These are phyloP conservation scores for Drosophila seclusa DNA, from an alignment of 2,888 invertebrate species.

Conservation along the genomic window DNA sequence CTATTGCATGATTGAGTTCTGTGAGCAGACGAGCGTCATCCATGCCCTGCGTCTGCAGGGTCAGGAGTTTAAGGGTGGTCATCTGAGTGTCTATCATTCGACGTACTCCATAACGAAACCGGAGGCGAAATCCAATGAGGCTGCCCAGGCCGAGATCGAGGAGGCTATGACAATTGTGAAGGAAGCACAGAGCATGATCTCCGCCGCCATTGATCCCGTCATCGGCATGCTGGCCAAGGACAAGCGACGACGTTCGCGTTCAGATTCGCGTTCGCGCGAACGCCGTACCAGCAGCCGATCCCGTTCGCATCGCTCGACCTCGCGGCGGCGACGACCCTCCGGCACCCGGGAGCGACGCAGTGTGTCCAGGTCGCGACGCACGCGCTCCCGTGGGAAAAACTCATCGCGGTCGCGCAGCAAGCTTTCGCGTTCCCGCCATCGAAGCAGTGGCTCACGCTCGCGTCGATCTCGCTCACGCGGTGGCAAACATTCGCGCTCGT, in stretches of 20 bases:
- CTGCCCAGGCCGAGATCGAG: constrained; percentile 97
- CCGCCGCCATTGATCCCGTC: constrained; percentile 96
- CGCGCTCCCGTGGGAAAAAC: constrained; percentile 85
- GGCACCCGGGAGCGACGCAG: constrained; percentile 85
- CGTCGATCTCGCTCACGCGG: constrained; percentile 84
- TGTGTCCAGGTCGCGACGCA: constrained; percentile 88
- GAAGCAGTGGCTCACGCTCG: constrained; percentile 83
- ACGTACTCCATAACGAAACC: constrained; percentile 96
- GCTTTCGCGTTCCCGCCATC: constrained; percentile 86
- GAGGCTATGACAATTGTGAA: constrained; percentile 98
- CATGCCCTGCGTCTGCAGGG: constrained; percentile 95
- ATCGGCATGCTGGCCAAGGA: constrained; percentile 95
- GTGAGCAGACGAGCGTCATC: constrained; percentile 95
- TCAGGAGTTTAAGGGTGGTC: constrained; percentile 89
- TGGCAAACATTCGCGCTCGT: constrained; percentile 85
- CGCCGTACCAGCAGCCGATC: constrained; percentile 88
- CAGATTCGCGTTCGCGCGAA: constrained; percentile 86
- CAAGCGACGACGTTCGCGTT: constrained; percentile 88
- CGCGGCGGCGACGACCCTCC: constrained; percentile 87
- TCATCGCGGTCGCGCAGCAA: constrained; percentile 83
- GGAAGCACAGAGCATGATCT: constrained; percentile 97
- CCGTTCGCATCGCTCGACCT: constrained; percentile 87
- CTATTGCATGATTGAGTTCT: constrained; percentile 96
- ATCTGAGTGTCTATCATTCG: constrained; percentile 92
- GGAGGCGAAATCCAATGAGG: constrained; percentile 97